phyloP scores from a whole-genome alignment of 2,888 invertebrate genomes.

The Hipparchia semele region DNA sequence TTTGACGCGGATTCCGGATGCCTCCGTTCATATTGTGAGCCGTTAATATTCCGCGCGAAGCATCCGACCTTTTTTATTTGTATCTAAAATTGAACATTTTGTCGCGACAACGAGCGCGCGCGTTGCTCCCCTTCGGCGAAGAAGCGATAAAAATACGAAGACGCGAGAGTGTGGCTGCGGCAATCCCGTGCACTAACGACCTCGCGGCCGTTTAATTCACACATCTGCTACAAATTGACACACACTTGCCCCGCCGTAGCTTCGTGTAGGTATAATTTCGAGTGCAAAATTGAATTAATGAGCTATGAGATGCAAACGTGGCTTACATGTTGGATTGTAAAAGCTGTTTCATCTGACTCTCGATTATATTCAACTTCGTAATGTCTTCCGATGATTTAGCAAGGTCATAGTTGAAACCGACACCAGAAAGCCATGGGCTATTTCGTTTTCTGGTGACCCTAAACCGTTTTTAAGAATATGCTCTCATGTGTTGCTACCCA shows the following conservation, averaged over 20 bases:
- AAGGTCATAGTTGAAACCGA: not conserved
- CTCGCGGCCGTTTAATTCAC: slow-evolving; percentile 54
- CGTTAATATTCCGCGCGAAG: slow-evolving; percentile 80
- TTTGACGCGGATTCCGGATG: slow-evolving; percentile 81
- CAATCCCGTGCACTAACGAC: slow-evolving; percentile 69
- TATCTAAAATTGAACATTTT: slow-evolving; percentile 83
- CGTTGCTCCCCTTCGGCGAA: slow-evolving; percentile 67
- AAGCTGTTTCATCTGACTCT: not conserved
- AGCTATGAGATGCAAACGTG: not conserved
- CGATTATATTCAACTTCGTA: not conserved
- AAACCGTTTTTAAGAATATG: too few species aligned
- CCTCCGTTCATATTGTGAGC: slow-evolving; percentile 81
- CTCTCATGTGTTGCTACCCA: too few species aligned
- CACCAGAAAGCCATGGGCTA: too few species aligned
- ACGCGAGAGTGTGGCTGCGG: slow-evolving; percentile 59
- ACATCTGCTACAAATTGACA: slow-evolving; percentile 55
- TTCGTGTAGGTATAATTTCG: slow-evolving; percentile 10
- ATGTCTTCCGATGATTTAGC: not conserved
- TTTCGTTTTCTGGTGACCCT: too few species aligned
- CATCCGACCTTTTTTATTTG: slow-evolving; percentile 83
- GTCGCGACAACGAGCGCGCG: slow-evolving; percentile 78
- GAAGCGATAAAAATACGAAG: slow-evolving; percentile 76
- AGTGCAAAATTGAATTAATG: slow-evolving; percentile 10
- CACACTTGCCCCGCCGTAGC: slow-evolving; percentile 23
- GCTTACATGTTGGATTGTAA: not conserved